Base-by-base conservation (phyloP, 2,113 vertebrate genomes). In the Myrmophylax atrothorax region DNA sequence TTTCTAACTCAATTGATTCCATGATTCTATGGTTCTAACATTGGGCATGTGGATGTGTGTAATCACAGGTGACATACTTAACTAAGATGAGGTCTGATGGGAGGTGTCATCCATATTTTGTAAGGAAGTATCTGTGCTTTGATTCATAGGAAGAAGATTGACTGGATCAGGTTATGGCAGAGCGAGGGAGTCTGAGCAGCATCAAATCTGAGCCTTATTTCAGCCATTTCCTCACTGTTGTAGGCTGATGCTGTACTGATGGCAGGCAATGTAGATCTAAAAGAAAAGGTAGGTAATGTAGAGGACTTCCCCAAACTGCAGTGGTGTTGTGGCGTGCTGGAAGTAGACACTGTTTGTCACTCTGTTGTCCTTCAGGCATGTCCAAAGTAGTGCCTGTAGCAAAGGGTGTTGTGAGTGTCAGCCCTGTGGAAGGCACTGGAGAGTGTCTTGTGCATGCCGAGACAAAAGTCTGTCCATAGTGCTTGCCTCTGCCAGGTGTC, bases 301-400 rank as follows among this genome's bases (percentile, higher is more conserved):
- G 70, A 60, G 37, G 40, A 53, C 47, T 79, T 67, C 22, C 22
- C 12, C 66, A 70, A 5, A 14, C 18, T 19, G 52, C 18, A 25
- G 19, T 55, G 0, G 0, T 37, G 16, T 53, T 2, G 6, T 1
- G 10, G 69, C 69, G 18, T 0, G 0, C 37, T 19, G 53, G 20
- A 25, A 24, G 18, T 24, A 55, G 35, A 37, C 31, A 17, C 8
- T n/a, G 47, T 78, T 81, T 84, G 15, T 33, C 59, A 14, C 15
- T 80, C 23, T 60, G 37, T 29, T 50, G 0, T 68, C 38, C 66
- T 75, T 88, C 42, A 46, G 56, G 24, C 44, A 38, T 6, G 0
- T 59, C 49, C 49, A 74, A 23, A 89, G 66, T 56, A 1, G 5
- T 55, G 53, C 10, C 37, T 76, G 35, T 64, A 38, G 35, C 28